Base-by-base conservation (phyloP, 2,113 vertebrate species). In the Apeltes quadracus region DNA sequence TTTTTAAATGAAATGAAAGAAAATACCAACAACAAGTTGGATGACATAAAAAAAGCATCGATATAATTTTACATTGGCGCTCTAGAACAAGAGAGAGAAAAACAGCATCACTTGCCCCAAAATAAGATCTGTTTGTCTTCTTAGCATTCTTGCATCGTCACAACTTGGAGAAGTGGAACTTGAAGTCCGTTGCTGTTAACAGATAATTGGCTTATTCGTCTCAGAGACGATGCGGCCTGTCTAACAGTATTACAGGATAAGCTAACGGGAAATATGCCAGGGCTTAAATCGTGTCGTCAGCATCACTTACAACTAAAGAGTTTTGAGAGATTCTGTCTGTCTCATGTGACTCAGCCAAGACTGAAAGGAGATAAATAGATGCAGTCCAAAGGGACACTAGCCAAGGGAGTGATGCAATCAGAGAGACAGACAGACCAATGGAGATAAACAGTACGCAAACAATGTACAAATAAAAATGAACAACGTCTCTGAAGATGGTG, bases 191-290 rank as follows among this genome's bases (percentile, higher is more conserved):
- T 41, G 29, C 54, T 71, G 32, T 54, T 75, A 48, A 65, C 46
- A 62, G 66, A 46, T 18, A 56, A 32, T 27, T 38, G 12, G 46
- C 44, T 72, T 23, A 46, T 62, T 55, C 0, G 12, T 51, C 38
- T 64, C 18, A 50, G 62, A 57, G 34, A 69, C 14, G 13, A 6
- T 54, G 51, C 61, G 71, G 54, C 61, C 59, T 51, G 70, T 79
- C 48, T 79, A 84, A 88, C 75, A 68, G 69, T 57, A 82, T 87
- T 84, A 79, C 66, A 73, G 56, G 72, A 75, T 82, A 61, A 81
- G 77, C 48, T 63, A 56, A 75, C 43, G 44, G 61, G 58, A 59
- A 8, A 38, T 63, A 78, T 74, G 78, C 81, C 67, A 73, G 13
- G 56, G 81, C 69, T 81, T 76, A 29, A 79, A 65, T 57, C 41